These are phyloP conservation scores for Drosophila novamexicana DNA, from an alignment of 1,140 invertebrate genomes.

Conservation along the genomic window DNA sequence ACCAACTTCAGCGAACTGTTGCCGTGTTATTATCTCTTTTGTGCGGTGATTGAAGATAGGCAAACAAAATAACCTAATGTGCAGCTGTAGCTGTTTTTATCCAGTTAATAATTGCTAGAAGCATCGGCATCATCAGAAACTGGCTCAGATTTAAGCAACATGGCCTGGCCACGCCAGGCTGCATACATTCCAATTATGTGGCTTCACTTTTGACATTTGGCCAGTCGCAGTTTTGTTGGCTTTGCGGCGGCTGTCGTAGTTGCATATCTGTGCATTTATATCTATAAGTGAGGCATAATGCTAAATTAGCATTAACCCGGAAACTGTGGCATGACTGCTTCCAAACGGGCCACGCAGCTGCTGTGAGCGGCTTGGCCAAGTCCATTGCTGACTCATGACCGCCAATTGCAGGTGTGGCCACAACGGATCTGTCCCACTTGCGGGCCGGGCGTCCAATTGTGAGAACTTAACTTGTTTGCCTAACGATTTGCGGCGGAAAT, in stretches of 20 bases:
- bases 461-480: conserved; percentile 68
- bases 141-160: conserved; percentile 15
- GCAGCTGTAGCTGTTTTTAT: not conserved
- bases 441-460: not conserved
- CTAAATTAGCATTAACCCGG: conserved; percentile 76
- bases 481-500: conserved; percentile 70
- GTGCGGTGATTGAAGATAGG: conserved; percentile 35
- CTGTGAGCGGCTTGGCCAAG: conserved; percentile 11
- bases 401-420: conserved; percentile 62
- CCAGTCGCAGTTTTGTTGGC: conserved; percentile 31
- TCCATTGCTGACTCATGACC: conserved; percentile 37
- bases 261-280: conserved; percentile 54
- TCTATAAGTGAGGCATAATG: conserved; percentile 57
- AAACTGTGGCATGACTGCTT: conserved; percentile 58
- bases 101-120: not conserved
- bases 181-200: conserved; percentile 61
- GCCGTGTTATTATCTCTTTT: conserved; percentile 45
- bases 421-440: conserved; percentile 39
- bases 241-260: conserved; percentile 8
- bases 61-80: conserved; percentile 6
- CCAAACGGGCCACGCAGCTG: conserved; percentile 25
- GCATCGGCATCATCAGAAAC: conserved; percentile 34
- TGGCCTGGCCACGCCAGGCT: conserved; percentile 5
- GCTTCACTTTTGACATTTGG: conserved; percentile 74
- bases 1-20: conserved; percentile 2